Evolutionary conservation across 2,888 invertebrate species (phyloP), one percentile per base, ranked within the genome.

Genomic region (Lasioglossum marginatum): DNA sequence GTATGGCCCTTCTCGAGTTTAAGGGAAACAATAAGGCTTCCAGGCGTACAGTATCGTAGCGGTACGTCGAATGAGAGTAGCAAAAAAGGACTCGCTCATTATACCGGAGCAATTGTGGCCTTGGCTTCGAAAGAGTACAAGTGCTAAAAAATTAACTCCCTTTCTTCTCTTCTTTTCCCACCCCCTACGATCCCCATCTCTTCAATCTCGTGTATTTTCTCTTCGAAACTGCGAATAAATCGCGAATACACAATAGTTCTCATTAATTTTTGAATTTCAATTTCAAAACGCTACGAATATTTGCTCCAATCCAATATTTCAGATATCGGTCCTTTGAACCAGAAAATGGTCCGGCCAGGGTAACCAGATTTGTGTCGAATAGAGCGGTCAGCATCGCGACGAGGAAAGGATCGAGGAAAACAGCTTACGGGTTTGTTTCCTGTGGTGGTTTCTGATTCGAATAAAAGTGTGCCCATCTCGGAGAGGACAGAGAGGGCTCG

Each of bases 1-100:
- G 79, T 73, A 83, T 78, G 73, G 77, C 78, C 83, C 87, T 83
- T 83, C 87, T 81, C 78, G 87, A 83, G 81, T 87, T 86, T 63
- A 66, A 86, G 87, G 86, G 87, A 80, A 78, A 66, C 76, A 79
- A 83, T 87, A 87, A 83, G 87, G 83, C 87, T 87, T 87, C 87
- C 87, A 78, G 70, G 72, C 77, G 86, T 75, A 79, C 73, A 82
- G 77, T 68, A 76, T 86, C 74, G 79, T 10, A 10, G 74, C 52
- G 74, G 73, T 75, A 71, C 79, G 71, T 77, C 77, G 60, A 52
- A 80, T 80, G 60, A 77, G 68, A 75, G 60, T 23, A 82, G 68
- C 72, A 81, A 71, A 81, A 79, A 45, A 57, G 71, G 63, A 73
- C 70, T 63, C 43, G 52, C 70, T 77, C 27, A 52, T 77, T 77